Conservation (phyloP, 2,113 vertebrate species). For the Pachyramphus minor region DNA sequence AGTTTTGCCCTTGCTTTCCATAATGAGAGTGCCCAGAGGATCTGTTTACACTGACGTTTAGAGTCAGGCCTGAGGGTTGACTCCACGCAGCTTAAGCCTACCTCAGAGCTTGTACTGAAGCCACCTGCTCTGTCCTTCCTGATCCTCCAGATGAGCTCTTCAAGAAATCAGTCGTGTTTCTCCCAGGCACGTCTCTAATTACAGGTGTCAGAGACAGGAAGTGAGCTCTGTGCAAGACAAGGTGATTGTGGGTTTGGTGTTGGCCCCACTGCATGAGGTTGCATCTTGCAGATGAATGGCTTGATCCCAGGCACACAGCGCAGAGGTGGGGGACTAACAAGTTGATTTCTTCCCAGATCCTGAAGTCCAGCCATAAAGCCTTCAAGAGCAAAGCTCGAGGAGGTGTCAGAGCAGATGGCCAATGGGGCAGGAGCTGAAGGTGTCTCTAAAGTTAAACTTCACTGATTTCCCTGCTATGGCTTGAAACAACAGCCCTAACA, state of each 20-base stretch:
- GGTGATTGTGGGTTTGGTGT: background rate
- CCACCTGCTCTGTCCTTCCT: background rate
- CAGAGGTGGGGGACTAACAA: accelerated
- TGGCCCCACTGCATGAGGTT: background rate
- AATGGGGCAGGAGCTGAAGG: background rate
- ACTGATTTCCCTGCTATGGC: background rate
- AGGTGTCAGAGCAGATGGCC: background rate
- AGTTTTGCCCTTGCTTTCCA: background rate
- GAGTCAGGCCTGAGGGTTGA: background rate
- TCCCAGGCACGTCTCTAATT: background rate
- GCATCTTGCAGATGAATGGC: background rate
- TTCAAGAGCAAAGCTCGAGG: background rate
- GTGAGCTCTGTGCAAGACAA: background rate
- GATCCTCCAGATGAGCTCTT: background rate
- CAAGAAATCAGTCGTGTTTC: background rate
- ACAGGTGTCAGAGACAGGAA: background rate
- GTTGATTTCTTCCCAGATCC: background rate
- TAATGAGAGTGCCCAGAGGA: background rate
- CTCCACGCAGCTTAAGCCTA: background rate
- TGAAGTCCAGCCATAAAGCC: background rate
- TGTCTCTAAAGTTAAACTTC: background rate
- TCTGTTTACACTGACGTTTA: background rate
- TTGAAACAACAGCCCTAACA: background rate
- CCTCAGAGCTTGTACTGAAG: background rate
- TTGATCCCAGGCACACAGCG: background rate